Evolutionary conservation across 2,113 vertebrate species (phyloP).

Genomic region (Haplochromis burtoni): DNA sequence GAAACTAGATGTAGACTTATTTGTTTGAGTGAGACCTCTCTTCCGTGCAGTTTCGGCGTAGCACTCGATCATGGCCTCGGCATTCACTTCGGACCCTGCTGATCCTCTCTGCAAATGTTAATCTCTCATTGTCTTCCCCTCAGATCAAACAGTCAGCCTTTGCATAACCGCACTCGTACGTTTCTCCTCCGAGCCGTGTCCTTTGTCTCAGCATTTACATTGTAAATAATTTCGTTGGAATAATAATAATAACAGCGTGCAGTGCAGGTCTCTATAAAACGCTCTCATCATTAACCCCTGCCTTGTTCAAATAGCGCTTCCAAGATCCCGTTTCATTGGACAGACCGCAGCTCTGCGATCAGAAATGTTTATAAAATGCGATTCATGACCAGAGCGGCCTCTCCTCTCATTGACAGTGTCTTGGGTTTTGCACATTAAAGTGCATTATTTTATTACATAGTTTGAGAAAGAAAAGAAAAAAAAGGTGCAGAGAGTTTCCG

Average conservation of each 20-base stretch:
- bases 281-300: conserved; percentile 3
- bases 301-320: conserved; percentile 24
- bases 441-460: conserved; percentile 51
- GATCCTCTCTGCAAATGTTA: not conserved
- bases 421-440: conserved; percentile 42
- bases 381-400: conserved; percentile 28
- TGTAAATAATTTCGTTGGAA: conserved; percentile 32
- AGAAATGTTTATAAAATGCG: conserved; percentile 48
- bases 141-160: conserved; percentile 17
- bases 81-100: not conserved
- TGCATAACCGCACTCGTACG: conserved; percentile 12
- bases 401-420: conserved; percentile 30
- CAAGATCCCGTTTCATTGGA: conserved; percentile 12
- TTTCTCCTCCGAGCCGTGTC: not conserved
- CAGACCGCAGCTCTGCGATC: conserved; percentile 40
- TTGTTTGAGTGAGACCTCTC: not conserved
- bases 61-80: not conserved
- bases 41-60: not conserved
- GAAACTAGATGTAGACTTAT: not conserved
- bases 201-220: not conserved
- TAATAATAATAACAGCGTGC: not conserved
- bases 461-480: not conserved
- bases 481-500: conserved; percentile 15
- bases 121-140: not conserved
- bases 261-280: not conserved